Conservation (phyloP, 2,113 vertebrate genomes). For the Papio anubis region DNA sequence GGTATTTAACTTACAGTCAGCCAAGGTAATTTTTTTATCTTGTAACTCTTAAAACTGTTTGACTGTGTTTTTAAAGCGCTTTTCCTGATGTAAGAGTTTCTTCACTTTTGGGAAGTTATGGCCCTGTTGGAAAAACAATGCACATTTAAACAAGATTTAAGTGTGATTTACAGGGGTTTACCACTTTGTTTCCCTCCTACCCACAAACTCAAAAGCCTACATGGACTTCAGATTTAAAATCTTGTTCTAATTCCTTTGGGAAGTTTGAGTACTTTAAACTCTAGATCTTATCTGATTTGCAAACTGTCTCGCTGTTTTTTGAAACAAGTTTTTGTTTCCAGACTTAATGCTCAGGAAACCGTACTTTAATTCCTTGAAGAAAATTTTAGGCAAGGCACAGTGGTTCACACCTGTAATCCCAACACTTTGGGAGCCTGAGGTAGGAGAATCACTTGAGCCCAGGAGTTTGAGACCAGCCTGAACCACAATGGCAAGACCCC, state of each 20-base stretch:
- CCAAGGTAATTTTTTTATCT: constrained; percentile 2
- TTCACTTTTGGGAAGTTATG: background rate
- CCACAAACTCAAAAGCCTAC: background rate
- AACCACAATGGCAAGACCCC: too few relatives aligned
- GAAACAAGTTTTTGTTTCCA: constrained; percentile 56
- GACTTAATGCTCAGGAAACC: background rate
- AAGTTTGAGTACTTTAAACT: constrained; percentile 43
- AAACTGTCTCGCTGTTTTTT: background rate
- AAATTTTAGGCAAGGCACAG: background rate
- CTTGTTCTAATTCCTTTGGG: constrained; percentile 26
- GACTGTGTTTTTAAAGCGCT: background rate
- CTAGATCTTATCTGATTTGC: constrained; percentile 17
- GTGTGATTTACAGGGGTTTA: background rate
- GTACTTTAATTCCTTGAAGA: constrained; percentile 31
- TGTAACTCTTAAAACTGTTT: background rate
- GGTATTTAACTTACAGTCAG: constrained; percentile 22
- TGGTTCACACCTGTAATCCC: too few relatives aligned
- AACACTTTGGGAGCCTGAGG: too few relatives aligned
- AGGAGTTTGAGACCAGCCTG: too few relatives aligned
- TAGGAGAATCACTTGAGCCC: too few relatives aligned
- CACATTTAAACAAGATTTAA: constrained; percentile 39
- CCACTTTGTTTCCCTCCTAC: background rate
- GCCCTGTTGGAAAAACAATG: background rate
- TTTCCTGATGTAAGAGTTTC: background rate
- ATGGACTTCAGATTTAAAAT: constrained; percentile 38